Evolutionary conservation across 2,888 invertebrate species (phyloP), one percentile per base, ranked within the genome.

Genomic region (Bursaphelenchus okinawaensis): DNA sequence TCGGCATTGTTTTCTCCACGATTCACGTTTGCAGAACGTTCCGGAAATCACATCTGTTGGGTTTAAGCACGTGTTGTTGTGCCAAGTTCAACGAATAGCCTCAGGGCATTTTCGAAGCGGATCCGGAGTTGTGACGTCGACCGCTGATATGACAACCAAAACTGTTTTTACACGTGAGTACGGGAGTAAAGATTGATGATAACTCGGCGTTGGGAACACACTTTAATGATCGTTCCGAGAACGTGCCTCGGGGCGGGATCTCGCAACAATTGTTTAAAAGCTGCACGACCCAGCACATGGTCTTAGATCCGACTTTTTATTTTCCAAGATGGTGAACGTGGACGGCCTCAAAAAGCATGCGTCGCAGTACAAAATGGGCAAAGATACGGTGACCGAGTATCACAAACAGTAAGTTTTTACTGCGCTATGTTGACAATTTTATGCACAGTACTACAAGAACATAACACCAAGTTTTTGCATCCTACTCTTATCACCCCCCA

Each of bases 271-370:
- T 40, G 40, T 40, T 40, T 40, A 40, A 40, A 40, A 40, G 6
- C 40, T 40, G 40, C 40, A 40, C 16, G 6, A 16, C 6, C 40
- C 3, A 40, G 40, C 40, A 40, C 40, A 40, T 40, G 40, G 40
- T n/a, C n/a, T 40, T n/a, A 40, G n/a, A n/a, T n/a, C n/a, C n/a
- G n/a, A n/a, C n/a, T n/a, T n/a, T n/a, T n/a, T n/a, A n/a, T n/a
- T n/a, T n/a, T n/a, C n/a, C 12, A 40, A 22, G 54, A 75, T 71
- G 72, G 73, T 77, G 65, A 78, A 77, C 70, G 61, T 65, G 6
- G 75, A 77, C 22, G 55, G 76, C 31, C 68, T 77, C 27, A 67
- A 71, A 58, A 66, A 76, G 31, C 77, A 77, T 52, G 66, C 69
- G 16, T 24, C 59, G 50, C 55, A 67, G 58, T 76, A 75, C 65